phyloP scores from a whole-genome alignment of 30 jellyfish, hydroid and myxozoan species.

The Nemopilema nomurai region DNA sequence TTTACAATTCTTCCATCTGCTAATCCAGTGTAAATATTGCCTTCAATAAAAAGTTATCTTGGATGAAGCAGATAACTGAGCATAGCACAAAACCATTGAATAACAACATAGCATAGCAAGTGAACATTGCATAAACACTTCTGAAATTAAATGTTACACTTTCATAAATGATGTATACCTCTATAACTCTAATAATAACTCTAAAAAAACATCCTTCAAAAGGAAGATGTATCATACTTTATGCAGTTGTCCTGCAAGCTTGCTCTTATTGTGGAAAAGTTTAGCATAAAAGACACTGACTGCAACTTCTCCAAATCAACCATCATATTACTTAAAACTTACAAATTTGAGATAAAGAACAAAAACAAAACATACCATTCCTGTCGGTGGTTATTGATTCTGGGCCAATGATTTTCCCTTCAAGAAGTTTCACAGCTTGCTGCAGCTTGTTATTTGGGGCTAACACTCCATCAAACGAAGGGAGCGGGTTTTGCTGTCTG shows the following conservation, averaged over 20 bases:
- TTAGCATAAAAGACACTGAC: no score
- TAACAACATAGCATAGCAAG: background rate
- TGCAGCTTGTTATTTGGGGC: constrained; percentile 78
- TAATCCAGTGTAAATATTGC: constrained; percentile 93
- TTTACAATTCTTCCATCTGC: constrained; percentile 92
- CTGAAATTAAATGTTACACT: no score
- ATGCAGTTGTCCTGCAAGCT: no score
- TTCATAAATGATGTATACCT: no score
- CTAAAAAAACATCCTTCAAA: no score
- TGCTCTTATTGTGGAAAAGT: no score
- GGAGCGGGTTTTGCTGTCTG: constrained; percentile 66
- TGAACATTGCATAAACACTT: background rate
- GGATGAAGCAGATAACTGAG: no score
- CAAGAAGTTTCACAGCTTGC: constrained; percentile 64
- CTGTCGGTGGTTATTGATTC: constrained; percentile 85
- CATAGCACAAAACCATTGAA: background rate
- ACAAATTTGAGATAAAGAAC: background rate
- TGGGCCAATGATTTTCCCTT: constrained; percentile 88
- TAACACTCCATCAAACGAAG: constrained; percentile 87
- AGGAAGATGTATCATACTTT: no score
- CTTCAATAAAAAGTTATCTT: constrained; percentile 22
- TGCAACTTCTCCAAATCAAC: no score
- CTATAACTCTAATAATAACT: no score
- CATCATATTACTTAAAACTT: no score
- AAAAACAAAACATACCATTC: constrained; percentile 58